These are phyloP conservation scores for Odobenus rosmarus DNA, from an alignment of 2,113 vertebrate species.

Conservation along the genomic window DNA sequence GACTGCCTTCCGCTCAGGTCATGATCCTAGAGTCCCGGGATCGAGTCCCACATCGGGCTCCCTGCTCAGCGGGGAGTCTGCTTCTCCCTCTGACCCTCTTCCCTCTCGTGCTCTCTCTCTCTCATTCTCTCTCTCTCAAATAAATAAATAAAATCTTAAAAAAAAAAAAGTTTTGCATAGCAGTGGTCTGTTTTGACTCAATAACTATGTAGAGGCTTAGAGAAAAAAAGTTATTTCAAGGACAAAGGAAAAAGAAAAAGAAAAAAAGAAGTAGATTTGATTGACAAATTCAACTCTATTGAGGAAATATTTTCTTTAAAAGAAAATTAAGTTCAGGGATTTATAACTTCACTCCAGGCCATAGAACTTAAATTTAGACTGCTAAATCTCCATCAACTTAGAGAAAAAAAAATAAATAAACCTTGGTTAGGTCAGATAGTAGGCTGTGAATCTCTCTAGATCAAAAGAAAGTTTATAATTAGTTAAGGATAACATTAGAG, in stretches of 20 bases:
- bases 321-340: background rate
- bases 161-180: too few relatives aligned
- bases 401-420: background rate
- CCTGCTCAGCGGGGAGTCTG: too few relatives aligned
- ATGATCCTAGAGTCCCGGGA: too few relatives aligned
- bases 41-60: too few relatives aligned
- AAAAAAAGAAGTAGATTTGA: background rate
- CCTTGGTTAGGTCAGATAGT: background rate
- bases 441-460: background rate
- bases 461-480: background rate
- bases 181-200: background rate
- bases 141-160: too few relatives aligned
- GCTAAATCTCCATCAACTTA: background rate
- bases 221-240: slow-evolving; percentile 14
- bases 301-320: slow-evolving; percentile 22
- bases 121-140: too few relatives aligned
- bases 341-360: background rate
- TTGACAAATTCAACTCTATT: background rate
- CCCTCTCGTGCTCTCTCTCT: too few relatives aligned
- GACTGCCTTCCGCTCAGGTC: too few relatives aligned
- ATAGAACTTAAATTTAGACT: background rate
- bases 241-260: background rate
- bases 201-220: background rate
- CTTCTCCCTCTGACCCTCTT: too few relatives aligned
- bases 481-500: background rate